Base-by-base conservation (phyloP, 2,888 invertebrate species). In the Drosophila pegasa region DNA sequence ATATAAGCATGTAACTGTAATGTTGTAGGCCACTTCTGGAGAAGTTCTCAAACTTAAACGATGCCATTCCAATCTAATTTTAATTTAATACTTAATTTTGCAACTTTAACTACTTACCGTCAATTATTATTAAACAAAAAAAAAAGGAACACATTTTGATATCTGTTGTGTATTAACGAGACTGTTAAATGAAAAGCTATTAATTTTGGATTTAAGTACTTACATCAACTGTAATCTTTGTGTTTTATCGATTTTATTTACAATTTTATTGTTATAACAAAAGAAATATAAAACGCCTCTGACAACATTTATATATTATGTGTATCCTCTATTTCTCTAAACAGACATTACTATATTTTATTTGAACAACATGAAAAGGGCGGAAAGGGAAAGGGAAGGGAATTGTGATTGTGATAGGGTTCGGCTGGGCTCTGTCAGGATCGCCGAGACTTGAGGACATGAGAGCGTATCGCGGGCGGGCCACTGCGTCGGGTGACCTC, bases 401-500 rank as follows among this genome's bases (percentile, higher is more conserved):
- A 35, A 52, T 14, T 18, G 3, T 18, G 12, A 40, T 18, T 20
- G 12, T 40, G 43, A n/a, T n/a, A 9, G 41, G 41, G n/a, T n/a
- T 43, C 22, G 14, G 22, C 8, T 22, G 14, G 20, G 12, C 1
- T 10, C 41, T 35, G 67, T 92, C 91, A 92, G 31, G 89, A 88
- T 54, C 91, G 80, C 22, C 77, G 82, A 5, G 90, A 89, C 20
- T 87, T 86, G 8, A 92, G 75, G 9, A 92, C 83, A 70, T 91
- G 90, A 16, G 90, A 90, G 60, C 86, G 90, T 47, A 97, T 94
- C 14, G 95, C 94, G 38, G 96, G 95, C 78, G 93, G 93, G 0
- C 99, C 99, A 92, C 96, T 96, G 65, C 98, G 93, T 73, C 93
- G 93, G 58, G 94, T 93, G 0, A 98, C 98, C 92, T 99, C 97